A percentile compares a stretch with the other conserved stretches of the same genome.
Conservation (phyloP, 2,113 vertebrate genomes). For the Microtus richardsoni region DNA sequence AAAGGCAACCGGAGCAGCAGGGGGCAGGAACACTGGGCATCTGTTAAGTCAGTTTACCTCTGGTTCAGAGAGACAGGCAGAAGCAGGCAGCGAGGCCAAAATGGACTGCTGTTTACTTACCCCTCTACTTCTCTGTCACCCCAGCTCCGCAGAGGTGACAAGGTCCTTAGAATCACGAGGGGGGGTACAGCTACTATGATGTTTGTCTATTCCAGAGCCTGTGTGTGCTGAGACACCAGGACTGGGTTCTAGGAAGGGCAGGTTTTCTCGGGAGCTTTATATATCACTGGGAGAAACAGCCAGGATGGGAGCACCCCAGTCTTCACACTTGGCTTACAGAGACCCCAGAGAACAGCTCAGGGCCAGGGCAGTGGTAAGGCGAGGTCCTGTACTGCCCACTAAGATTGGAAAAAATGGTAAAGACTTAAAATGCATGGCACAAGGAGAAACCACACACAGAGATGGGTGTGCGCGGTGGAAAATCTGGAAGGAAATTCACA, state of each 20-base stretch:
- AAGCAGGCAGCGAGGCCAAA: background rate
- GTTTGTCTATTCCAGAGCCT: background rate
- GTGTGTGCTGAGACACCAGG: accelerated
- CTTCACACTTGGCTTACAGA: background rate
- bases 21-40: background rate
- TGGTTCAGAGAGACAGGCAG: background rate
- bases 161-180: background rate
- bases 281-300: background rate
- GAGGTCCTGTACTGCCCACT: background rate
- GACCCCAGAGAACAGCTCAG: background rate
- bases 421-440: background rate
- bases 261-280: background rate
- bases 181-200: accelerated
- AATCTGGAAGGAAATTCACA: background rate
- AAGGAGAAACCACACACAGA: background rate
- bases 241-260: background rate
- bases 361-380: background rate
- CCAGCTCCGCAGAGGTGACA: background rate
- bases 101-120: accelerated
- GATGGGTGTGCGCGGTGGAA: no score
- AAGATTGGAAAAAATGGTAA: background rate
- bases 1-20: background rate
- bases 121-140: no score
- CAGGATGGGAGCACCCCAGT: background rate
- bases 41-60: background rate